Conservation (phyloP, 2,888 invertebrate species). For the Petrophora chlorosata region DNA sequence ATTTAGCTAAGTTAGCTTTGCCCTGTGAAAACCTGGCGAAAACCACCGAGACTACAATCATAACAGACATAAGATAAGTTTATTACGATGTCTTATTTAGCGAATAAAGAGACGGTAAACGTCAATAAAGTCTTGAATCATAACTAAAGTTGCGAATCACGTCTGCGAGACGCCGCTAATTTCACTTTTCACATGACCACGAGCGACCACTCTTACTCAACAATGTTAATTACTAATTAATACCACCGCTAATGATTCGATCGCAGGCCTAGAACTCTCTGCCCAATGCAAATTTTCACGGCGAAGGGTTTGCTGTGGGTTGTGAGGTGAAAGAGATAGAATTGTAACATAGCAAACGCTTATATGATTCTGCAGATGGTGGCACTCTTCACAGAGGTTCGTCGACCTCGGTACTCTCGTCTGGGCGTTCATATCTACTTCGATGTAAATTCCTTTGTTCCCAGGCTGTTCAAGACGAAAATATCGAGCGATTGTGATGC, state of each 20-base stretch:
- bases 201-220: slow-evolving; percentile 30
- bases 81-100: neutral
- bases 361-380: slow-evolving; percentile 16
- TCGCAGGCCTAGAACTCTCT: neutral
- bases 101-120: neutral
- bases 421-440: slow-evolving; percentile 24
- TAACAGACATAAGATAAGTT: slow-evolving; percentile 3
- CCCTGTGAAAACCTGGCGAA: too few species aligned
- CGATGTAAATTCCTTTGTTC: slow-evolving; percentile 29
- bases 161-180: slow-evolving; percentile 25
- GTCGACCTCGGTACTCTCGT: slow-evolving; percentile 26
- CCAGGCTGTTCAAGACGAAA: slow-evolving; percentile 20
- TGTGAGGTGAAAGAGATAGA: neutral
- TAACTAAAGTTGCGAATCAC: slow-evolving; percentile 16
- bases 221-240: slow-evolving; percentile 33
- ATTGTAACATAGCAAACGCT: neutral
- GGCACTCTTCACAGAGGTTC: slow-evolving; percentile 25
- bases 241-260: slow-evolving; percentile 21
- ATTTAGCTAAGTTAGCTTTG: too few species aligned
- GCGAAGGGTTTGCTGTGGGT: neutral
- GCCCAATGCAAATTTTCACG: neutral
- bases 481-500: slow-evolving; percentile 24
- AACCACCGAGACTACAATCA: slow-evolving; percentile 8
- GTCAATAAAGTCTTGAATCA: neutral
- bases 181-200: slow-evolving; percentile 40